Conservation (phyloP, 2,113 vertebrate genomes). For the Cygnus atratus region DNA sequence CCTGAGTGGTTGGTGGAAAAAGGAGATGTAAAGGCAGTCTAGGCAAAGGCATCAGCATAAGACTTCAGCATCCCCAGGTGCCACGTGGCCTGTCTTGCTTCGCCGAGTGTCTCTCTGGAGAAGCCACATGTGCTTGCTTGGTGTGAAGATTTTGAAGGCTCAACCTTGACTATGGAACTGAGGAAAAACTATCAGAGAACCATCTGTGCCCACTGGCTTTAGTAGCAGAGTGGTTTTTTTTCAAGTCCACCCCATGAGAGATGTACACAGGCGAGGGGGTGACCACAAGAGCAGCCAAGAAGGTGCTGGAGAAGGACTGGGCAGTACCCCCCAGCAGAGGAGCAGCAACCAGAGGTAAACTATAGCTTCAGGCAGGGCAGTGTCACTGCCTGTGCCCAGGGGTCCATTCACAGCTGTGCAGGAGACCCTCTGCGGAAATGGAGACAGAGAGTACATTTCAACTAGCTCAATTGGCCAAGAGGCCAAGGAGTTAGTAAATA, state of each 20-base stretch:
- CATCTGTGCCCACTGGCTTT: background rate
- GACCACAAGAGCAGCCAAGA: background rate
- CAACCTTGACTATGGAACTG: background rate
- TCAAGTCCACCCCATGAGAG: background rate
- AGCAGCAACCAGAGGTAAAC: background rate
- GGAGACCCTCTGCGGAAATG: background rate
- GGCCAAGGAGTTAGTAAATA: background rate
- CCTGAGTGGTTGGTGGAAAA: background rate
- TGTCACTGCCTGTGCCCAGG: accelerated
- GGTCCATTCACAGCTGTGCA: background rate
- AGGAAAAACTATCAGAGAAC: background rate
- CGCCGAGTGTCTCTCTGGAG: background rate
- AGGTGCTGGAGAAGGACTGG: background rate
- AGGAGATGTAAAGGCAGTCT: background rate
- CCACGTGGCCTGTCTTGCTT: background rate
- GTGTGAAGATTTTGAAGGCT: background rate
- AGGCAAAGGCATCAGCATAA: background rate
- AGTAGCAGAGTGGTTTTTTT: background rate
- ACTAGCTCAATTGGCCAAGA: background rate
- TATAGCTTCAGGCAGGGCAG: background rate
- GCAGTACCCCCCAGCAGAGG: background rate
- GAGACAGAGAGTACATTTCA: background rate
- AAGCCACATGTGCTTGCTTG: accelerated
- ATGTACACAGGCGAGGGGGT: background rate
- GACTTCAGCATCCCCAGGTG: background rate